Conservation (phyloP, 2,113 vertebrate genomes). For the Peromyscus polionotus region DNA sequence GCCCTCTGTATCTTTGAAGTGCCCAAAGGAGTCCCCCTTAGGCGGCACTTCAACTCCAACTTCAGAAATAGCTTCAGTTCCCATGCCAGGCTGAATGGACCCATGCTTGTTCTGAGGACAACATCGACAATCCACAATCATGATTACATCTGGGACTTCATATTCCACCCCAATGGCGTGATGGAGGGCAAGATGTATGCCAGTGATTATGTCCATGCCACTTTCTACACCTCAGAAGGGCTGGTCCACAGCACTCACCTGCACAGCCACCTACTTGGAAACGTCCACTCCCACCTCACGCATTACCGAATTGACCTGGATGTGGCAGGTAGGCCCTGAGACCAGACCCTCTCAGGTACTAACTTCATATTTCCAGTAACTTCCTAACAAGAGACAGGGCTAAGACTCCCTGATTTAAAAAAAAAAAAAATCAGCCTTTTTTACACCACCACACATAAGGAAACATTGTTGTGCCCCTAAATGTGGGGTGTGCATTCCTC, state of each 20-base stretch:
- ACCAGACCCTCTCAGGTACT: not conserved
- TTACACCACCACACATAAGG: not conserved
- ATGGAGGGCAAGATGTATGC: not conserved
- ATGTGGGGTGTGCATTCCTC: not conserved
- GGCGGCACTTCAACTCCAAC: not conserved
- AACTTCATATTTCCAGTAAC: not conserved
- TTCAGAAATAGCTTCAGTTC: not conserved
- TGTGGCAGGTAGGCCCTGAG: not conserved
- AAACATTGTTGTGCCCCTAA: not conserved
- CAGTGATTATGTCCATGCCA: not conserved
- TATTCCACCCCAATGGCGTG: not conserved
- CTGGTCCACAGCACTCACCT: not conserved
- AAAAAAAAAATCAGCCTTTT: not conserved
- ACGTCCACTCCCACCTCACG: not conserved
- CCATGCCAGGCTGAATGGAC: not conserved
- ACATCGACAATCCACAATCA: not conserved
- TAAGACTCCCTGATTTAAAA: accelerated
- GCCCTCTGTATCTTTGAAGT: not conserved
- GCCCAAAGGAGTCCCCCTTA: not conserved
- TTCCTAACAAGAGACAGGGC: not conserved
- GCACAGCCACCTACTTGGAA: not conserved
- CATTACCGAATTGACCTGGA: not conserved
- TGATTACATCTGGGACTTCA: not conserved
- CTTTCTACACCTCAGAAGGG: not conserved
- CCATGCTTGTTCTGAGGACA: not conserved